Conservation (phyloP, 2,797 vertebrate species). For the Molossus molossus region DNA sequence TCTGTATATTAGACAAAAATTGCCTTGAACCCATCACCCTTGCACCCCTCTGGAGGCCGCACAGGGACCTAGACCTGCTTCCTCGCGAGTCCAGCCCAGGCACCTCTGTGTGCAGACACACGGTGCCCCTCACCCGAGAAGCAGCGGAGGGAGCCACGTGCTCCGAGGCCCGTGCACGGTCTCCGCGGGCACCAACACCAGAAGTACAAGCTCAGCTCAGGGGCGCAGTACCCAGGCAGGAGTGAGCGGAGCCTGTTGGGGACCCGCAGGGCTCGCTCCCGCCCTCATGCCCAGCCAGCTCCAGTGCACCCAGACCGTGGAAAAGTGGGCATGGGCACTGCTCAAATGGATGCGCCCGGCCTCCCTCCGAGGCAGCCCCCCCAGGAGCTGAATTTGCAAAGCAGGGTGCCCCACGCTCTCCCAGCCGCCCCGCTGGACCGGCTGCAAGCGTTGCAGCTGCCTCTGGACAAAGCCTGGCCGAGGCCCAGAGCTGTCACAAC, state of each 20-base stretch:
- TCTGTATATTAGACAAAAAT: background rate
- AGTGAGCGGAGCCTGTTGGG: accelerated
- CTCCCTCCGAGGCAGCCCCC: background rate
- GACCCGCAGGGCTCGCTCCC: too few species aligned
- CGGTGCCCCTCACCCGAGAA: background rate
- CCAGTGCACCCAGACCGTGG: too few species aligned
- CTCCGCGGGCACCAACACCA: accelerated
- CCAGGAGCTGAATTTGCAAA: background rate
- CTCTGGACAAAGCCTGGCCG: constrained; percentile 68
- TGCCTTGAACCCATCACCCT: background rate
- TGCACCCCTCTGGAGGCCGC: background rate
- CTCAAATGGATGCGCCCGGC: accelerated
- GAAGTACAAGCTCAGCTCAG: too few species aligned
- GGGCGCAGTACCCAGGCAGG: background rate
- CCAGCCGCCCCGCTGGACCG: background rate
- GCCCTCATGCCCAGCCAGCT: background rate
- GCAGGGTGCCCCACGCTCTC: background rate
- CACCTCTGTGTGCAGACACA: background rate
- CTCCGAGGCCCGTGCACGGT: accelerated
- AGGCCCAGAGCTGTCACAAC: constrained; percentile 64
- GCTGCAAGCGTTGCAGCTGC: constrained; percentile 29
- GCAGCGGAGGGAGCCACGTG: background rate
- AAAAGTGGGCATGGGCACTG: accelerated
- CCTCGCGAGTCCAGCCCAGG: too few species aligned
- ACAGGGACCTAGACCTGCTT: accelerated